A percentile compares a stretch with the other conserved stretches of the same genome.
phyloP scores from a whole-genome alignment of 1,140 invertebrate genomes.

The Lycorma delicatula region DNA sequence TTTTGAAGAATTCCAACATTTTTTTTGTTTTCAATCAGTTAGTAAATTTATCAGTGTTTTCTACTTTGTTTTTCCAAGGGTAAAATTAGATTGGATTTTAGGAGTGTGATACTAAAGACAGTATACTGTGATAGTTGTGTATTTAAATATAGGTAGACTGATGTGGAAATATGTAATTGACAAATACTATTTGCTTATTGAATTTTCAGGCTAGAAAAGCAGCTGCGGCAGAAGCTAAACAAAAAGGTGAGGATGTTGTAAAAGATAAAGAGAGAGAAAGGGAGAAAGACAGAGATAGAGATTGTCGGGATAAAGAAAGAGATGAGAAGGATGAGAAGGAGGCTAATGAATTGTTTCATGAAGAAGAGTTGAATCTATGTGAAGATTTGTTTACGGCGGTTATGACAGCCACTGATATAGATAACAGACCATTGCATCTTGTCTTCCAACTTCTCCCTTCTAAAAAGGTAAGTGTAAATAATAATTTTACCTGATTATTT shows the following conservation, averaged over 20 bases:
- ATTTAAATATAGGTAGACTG: neutral
- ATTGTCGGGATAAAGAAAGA: neutral
- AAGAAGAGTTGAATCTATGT: conserved; percentile 57
- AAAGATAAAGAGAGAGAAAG: conserved; percentile 10
- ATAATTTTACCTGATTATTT: no score
- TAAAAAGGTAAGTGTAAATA: conserved; percentile 47
- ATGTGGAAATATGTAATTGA: neutral
- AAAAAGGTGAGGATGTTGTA: neutral
- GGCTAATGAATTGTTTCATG: conserved; percentile 37
- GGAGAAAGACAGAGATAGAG: conserved; percentile 7
- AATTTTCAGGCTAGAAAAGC: conserved; percentile 40
- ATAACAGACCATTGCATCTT: conserved; percentile 68
- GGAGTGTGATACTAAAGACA: neutral
- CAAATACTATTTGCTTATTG: conserved; percentile 7
- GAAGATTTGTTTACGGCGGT: conserved; percentile 79
- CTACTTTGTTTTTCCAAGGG: neutral
- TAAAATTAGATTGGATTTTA: neutral
- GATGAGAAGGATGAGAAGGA: conserved; percentile 1
- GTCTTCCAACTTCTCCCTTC: conserved; percentile 87
- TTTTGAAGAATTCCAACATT: no score
- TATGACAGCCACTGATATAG: conserved; percentile 62
- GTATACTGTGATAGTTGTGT: neutral
- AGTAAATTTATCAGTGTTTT: no score
- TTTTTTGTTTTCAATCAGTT: no score
- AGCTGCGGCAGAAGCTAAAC: conserved; percentile 31